Base-by-base conservation (phyloP, 1,140 invertebrate genomes). In the Brachionus koreanus region DNA sequence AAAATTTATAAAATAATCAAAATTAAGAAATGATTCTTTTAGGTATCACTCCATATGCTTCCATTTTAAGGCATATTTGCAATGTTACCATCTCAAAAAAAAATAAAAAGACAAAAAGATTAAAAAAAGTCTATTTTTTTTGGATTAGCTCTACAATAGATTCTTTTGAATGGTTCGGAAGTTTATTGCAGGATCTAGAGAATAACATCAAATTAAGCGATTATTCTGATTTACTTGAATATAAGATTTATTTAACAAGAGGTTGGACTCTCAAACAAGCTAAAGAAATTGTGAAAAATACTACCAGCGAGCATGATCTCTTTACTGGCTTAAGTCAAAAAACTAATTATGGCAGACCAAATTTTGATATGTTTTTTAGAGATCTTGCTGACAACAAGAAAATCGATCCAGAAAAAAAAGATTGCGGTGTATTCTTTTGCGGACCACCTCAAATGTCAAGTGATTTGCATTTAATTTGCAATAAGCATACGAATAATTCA, bases 21-120 rank as follows among this genome's bases (percentile, higher is more conserved):
- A 29, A 2, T 29, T 2, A 29, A 29, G 29, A 29, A 29, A 29
- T 29, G 29, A 29, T 29, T 29, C 3, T 29, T 29, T 29, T 29
- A 67, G 63, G 63, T 25, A 97, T 99, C 0, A 99, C 97, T 0
- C 98, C 98, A 0, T 99, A 99, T 86, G 97, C 98, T 2, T 99
- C 97, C 1, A 99, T 99, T 85, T 91, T 99, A 6, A 98, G 97
- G 85, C 96, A 98, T 88, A 90, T 98, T 46, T 86, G 86, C 7
- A n/a, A 79, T 13, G 67, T 42, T 0, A 72, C 29, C 0, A 29
- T 19, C 35, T 72, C 29, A 29, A 29, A 29, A 29, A 72, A 72
- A 72, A 10, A 2, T 3, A 13, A 25, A 25, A 25, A 75, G 29
- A 35, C 25, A 19, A 23, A 43, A n/a, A 42, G 7, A 52, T 43